These are phyloP conservation scores for Aegithalos caudatus DNA, from an alignment of 2,113 vertebrate genomes.

Conservation along the genomic window DNA sequence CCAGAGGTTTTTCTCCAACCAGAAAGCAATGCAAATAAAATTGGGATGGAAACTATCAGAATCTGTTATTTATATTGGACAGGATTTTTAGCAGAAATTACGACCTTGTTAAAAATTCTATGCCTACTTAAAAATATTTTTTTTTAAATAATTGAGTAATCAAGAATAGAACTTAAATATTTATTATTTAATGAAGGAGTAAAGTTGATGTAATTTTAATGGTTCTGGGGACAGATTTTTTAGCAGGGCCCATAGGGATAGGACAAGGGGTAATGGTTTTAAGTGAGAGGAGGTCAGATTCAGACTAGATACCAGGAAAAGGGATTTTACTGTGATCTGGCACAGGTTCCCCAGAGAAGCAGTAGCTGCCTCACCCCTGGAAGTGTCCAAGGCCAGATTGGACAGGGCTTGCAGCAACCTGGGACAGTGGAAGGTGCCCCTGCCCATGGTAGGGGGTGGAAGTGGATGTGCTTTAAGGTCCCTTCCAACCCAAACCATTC, in stretches of 20 bases:
- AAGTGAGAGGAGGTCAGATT: neutral
- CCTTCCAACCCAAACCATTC: neutral
- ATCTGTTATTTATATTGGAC: neutral
- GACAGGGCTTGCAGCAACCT: accelerated
- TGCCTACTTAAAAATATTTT: neutral
- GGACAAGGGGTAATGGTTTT: neutral
- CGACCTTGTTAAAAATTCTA: neutral
- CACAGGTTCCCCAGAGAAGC: neutral
- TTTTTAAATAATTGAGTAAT: neutral
- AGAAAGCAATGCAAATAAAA: neutral
- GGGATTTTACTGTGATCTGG: neutral
- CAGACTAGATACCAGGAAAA: neutral
- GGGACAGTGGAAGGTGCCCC: neutral
- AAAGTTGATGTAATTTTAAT: accelerated
- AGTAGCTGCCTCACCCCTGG: neutral
- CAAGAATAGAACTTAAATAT: neutral
- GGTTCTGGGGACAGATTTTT: neutral
- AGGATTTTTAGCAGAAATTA: neutral
- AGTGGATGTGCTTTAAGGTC: neutral
- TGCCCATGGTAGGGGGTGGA: neutral
- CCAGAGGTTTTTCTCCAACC: neutral
- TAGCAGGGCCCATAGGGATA: accelerated
- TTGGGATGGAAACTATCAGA: neutral
- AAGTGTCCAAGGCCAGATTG: neutral
- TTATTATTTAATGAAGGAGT: neutral